Evolutionary conservation across 37 sponge, comb jelly and placozoan genomes (phyloP), one percentile per base, ranked within the genome.

Genomic region (Petrosia ficiformis): DNA sequence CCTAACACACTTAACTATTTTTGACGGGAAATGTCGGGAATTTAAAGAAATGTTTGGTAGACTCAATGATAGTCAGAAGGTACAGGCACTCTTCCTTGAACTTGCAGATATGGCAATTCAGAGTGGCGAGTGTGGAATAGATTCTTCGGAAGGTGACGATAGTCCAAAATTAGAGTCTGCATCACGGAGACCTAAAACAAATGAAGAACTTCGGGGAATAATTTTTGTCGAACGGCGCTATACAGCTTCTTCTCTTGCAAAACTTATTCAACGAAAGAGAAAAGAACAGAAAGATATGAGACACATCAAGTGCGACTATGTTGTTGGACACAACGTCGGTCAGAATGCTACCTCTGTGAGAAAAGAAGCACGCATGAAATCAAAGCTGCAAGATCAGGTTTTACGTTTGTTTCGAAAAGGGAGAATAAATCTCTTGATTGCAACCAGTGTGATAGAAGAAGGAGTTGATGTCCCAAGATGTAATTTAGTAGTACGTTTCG

Each of bases 391-490:
- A 58, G 69, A 92, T 28, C 44, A 71, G 39, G 81, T 88, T 22
- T 80, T 97, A 14, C 26, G 68, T 3, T 56, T 72, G n/a, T 99
- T 99, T 77, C 89, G 97, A 21, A 72, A 64, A 3, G 80, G 75
- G 25, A 80, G 79, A 5, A 69, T 82, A 42, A 99, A 95, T 71
- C 71, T 99, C 19, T 66, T 99, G 38, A 73, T 96, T 24, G 84
- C 99, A 4, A 95, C 99, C 1, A 93, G 90, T 65, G 99, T 94
- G 22, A 85, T 93, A 41, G 99, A 99, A 70, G 99, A 99, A 70
- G 99, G 99, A 2, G 42, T 99, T 10, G 99, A 99, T 69, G 89
- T 99, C 0, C 96, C 92, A 10, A 59, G 73, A 33, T 99, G 99
- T 69, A 99, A 95, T 71, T 38, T 91, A 30, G 94, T 99, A 5